Evolutionary conservation across 2,113 vertebrate species (phyloP).

Genomic region (Sclerurus mexicanus): DNA sequence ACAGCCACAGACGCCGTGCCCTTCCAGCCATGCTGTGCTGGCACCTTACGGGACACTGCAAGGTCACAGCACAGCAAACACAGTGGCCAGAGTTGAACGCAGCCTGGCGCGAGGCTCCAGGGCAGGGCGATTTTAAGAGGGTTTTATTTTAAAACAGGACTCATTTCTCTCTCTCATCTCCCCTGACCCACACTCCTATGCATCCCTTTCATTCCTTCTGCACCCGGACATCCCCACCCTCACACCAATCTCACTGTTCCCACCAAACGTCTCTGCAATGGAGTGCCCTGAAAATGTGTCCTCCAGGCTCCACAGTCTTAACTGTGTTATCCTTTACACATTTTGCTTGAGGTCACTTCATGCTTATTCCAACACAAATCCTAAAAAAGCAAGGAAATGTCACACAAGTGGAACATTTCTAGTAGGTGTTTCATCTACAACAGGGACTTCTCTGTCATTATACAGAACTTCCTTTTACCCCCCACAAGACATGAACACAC

Average conservation of each 20-base stretch:
- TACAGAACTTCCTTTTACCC: background rate
- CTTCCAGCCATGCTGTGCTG: fast-evolving
- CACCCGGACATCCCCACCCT: background rate
- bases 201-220: background rate
- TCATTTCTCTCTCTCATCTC: fast-evolving
- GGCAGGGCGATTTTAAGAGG: fast-evolving
- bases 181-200: fast-evolving
- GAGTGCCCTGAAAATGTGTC: fast-evolving
- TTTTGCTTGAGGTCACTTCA: fast-evolving
- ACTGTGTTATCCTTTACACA: background rate
- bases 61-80: background rate
- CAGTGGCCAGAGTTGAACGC: no score
- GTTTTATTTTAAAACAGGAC: background rate
- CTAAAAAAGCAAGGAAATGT: background rate
- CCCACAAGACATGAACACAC: background rate
- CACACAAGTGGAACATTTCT: background rate
- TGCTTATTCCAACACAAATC: background rate
- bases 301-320: background rate
- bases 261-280: background rate
- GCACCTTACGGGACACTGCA: background rate
- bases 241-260: background rate
- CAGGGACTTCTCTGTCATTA: no score
- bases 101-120: background rate
- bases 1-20: background rate
- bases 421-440: background rate